Conservation (phyloP, 2,888 invertebrate genomes). For the Lysandra coridon region DNA sequence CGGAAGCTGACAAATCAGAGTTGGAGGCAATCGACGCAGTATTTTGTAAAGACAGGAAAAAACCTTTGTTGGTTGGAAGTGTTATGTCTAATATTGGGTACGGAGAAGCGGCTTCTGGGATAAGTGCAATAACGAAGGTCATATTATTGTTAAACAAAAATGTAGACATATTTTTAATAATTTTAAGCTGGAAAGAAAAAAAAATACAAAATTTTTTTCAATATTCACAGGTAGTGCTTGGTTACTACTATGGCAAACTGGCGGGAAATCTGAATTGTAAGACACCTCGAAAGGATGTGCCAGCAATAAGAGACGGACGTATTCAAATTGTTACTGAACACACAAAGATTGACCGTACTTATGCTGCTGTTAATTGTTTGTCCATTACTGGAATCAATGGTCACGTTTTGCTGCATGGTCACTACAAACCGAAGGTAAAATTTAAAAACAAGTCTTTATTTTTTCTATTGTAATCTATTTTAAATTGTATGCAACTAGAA, state of each 20-base stretch:
- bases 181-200: no score
- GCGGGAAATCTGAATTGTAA: constrained; percentile 87
- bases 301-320: constrained; percentile 74
- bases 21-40: constrained; percentile 81
- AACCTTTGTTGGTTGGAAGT: constrained; percentile 80
- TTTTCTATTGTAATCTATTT: no score
- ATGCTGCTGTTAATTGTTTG: constrained; percentile 58
- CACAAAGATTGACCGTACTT: constrained; percentile 77
- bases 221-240: constrained; percentile 72
- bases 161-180: no score
- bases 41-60: constrained; percentile 76
- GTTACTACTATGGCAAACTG: constrained; percentile 83
- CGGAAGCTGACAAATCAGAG: constrained; percentile 83
- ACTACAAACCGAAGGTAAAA: constrained; percentile 59
- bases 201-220: no score
- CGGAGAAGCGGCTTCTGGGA: constrained; percentile 65
- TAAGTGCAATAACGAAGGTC: constrained; percentile 82
- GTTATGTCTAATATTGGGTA: constrained; percentile 75
- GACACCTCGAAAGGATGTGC: constrained; percentile 75
- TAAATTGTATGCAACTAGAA: no score
- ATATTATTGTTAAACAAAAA: not conserved
- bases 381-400: constrained; percentile 60
- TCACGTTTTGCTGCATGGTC: constrained; percentile 60
- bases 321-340: constrained; percentile 80
- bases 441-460: not conserved